phyloP scores from a whole-genome alignment of 2,113 vertebrate species.

The Erythrocebus patas region DNA sequence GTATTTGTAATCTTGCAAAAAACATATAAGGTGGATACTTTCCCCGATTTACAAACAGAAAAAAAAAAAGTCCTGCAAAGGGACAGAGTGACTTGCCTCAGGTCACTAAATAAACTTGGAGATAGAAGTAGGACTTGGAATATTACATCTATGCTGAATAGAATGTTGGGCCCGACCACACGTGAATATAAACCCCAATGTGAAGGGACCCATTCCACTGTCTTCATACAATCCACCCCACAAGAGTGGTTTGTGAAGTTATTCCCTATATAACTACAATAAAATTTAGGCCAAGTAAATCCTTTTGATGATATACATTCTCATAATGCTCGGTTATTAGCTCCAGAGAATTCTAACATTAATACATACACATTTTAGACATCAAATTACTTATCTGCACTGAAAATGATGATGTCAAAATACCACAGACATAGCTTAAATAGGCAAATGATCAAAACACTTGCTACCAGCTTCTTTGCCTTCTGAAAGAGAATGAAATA shows the following conservation, averaged over 20 bases:
- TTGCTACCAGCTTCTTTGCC: background rate
- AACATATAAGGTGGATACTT: background rate
- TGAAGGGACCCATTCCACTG: background rate
- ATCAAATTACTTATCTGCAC: conserved; percentile 26
- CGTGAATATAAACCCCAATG: background rate
- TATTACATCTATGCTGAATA: background rate
- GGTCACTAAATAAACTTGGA: background rate
- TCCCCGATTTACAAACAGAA: background rate
- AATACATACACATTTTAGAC: conserved; percentile 25
- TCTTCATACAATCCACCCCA: background rate
- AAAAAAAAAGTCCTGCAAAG: background rate
- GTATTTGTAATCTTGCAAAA: background rate
- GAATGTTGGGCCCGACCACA: background rate
- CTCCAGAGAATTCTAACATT: background rate
- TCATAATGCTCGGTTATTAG: background rate
- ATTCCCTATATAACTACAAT: background rate
- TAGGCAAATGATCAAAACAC: background rate
- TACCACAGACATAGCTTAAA: background rate
- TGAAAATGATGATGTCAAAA: background rate
- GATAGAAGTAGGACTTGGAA: background rate
- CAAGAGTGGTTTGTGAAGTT: background rate
- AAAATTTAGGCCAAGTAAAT: background rate
- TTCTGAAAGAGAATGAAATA: conserved; percentile 3
- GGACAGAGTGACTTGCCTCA: background rate
- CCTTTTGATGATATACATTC: background rate